Evolutionary conservation across 2,113 vertebrate species (phyloP).

Genomic region (Ellobius talpinus): DNA sequence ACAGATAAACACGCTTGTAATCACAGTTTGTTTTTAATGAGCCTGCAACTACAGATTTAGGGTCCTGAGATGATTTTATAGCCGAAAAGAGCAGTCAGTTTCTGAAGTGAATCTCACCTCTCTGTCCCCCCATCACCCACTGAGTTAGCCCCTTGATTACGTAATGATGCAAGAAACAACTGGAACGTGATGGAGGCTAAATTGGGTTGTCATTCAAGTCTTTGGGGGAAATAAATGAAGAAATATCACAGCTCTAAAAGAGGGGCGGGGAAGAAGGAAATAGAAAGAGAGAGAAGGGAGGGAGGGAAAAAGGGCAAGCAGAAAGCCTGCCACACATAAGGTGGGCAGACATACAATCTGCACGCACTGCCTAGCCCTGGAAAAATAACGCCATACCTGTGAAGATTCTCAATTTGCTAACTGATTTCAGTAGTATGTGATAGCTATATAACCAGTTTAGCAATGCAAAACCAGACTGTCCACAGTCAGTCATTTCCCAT

Average conservation of each 20-base stretch:
- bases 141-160: conserved; percentile 63
- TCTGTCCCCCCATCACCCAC: not conserved
- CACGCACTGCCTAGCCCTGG: not conserved
- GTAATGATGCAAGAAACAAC: conserved; percentile 63
- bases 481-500: not conserved
- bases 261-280: not conserved
- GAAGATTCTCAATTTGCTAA: conserved; percentile 58
- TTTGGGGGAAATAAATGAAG: not conserved
- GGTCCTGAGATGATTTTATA: conserved; percentile 77
- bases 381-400: conserved; percentile 26
- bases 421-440: not conserved
- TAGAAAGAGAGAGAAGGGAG: not conserved
- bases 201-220: not conserved
- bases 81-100: conserved; percentile 66
- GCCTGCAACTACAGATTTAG: conserved; percentile 68
- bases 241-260: not conserved
- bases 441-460: conserved; percentile 38
- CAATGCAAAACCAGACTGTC: conserved; percentile 38
- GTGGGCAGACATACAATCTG: not conserved
- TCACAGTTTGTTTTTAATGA: conserved; percentile 80
- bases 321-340: not conserved
- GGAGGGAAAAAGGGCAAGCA: not conserved
- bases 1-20: conserved; percentile 78
- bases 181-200: not conserved
- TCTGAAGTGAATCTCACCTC: conserved; percentile 59